Percentiles rank a stretch among this genome's conserved stretches.
These are phyloP conservation scores for Psococerastis gibbosa DNA, from an alignment of 2,888 invertebrate genomes.

Conservation along the genomic window DNA sequence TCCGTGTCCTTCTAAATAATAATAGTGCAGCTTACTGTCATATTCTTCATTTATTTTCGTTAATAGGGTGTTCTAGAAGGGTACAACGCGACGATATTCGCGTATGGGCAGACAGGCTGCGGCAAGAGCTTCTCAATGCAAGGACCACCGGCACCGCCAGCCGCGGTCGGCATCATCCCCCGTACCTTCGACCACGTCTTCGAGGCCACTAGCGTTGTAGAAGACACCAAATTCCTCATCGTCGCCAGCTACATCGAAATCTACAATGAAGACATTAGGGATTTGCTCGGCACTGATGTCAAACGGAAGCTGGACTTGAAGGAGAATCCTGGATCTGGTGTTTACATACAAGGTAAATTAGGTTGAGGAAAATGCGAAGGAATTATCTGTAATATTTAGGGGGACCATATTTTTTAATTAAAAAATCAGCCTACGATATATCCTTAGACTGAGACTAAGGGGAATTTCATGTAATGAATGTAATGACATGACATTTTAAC, in stretches of 20 bases:
- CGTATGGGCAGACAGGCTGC: slow-evolving; percentile 84
- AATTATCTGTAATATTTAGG: slow-evolving; percentile 19
- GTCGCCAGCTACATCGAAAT: slow-evolving; percentile 67
- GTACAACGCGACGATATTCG: slow-evolving; percentile 84
- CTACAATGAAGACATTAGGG: slow-evolving; percentile 63
- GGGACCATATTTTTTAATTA: slow-evolving; percentile 19
- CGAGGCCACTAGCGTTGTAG: slow-evolving; percentile 58
- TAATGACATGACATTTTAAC: too few relatives aligned
- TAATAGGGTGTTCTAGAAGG: slow-evolving; percentile 65
- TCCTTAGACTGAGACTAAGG: background rate
- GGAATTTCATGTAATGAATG: too few relatives aligned
- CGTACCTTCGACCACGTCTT: slow-evolving; percentile 76
- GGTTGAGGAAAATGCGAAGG: background rate
- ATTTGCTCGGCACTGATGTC: slow-evolving; percentile 39
- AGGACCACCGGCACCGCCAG: slow-evolving; percentile 33
- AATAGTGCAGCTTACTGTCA: too few relatives aligned
- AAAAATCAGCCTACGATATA: background rate
- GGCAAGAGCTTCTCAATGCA: slow-evolving; percentile 87
- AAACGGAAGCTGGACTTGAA: slow-evolving; percentile 43
- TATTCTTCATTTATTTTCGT: too few relatives aligned
- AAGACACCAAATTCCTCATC: slow-evolving; percentile 48
- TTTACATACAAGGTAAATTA: slow-evolving; percentile 42
- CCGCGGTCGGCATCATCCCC: slow-evolving; percentile 43
- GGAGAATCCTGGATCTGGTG: slow-evolving; percentile 42
- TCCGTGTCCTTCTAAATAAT: too few relatives aligned